Conservation (phyloP, 2,797 vertebrate genomes). For the Lepus oiostolus region DNA sequence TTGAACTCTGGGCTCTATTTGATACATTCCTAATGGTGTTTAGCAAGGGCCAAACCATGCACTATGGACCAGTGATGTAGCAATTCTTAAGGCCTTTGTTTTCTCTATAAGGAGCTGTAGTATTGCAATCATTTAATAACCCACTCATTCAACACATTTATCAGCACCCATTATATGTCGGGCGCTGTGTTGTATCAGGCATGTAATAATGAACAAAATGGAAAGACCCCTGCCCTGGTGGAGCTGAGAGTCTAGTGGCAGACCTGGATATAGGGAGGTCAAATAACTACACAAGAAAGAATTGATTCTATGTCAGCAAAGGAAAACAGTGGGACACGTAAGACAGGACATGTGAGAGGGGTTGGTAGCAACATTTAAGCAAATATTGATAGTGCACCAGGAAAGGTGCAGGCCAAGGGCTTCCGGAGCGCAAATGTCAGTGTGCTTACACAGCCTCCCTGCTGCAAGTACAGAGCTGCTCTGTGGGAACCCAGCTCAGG, state of each 20-base stretch:
- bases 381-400: neutral
- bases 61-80: neutral
- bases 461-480: no score
- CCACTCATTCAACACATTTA: neutral
- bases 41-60: neutral
- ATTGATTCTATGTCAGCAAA: neutral
- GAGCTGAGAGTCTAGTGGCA: neutral
- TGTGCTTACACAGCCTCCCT: neutral
- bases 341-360: neutral
- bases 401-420: neutral
- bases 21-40: constrained; percentile 23
- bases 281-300: neutral
- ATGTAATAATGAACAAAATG: neutral
- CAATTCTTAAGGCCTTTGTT: neutral
- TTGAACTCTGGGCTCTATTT: constrained; percentile 3
- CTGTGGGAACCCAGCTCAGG: neutral
- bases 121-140: neutral
- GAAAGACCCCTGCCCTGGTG: neutral
- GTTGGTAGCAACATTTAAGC: neutral
- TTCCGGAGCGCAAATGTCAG: neutral
- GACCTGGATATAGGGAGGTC: neutral
- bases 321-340: neutral
- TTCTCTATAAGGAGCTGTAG: neutral
- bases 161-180: no score
- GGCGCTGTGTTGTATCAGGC: neutral